Percentiles rank a stretch among this genome's conserved stretches.
Evolutionary conservation across 2,113 vertebrate species (phyloP).

Genomic region (Gasterosteus nipponicus): DNA sequence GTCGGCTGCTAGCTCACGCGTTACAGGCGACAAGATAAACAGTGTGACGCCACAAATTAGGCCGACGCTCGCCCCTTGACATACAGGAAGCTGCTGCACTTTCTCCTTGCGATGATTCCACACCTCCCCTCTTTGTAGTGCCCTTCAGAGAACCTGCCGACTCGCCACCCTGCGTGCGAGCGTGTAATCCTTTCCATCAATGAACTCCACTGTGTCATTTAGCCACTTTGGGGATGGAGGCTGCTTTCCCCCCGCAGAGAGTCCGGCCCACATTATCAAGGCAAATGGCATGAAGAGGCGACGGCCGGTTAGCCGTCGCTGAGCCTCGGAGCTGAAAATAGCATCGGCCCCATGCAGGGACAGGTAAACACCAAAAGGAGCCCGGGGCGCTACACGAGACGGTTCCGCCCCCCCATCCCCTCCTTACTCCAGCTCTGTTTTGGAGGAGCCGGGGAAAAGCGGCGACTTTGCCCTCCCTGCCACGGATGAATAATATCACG

Average conservation of each 20-base stretch:
- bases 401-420: conserved; percentile 18
- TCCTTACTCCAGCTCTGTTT: conserved; percentile 35
- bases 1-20: conserved; percentile 19
- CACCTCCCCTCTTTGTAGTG: conserved; percentile 61
- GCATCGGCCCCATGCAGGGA: conserved; percentile 74
- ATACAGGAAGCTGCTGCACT: conserved; percentile 41
- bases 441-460: conserved; percentile 21
- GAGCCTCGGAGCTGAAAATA: conserved; percentile 78
- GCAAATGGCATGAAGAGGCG: conserved; percentile 75
- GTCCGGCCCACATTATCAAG: conserved; percentile 76
- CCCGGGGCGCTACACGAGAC: conserved; percentile 60
- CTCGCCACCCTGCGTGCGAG: conserved; percentile 55
- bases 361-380: conserved; percentile 75
- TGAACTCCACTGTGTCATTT: conserved; percentile 79
- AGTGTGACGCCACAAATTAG: conserved; percentile 51
- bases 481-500: conserved; percentile 66
- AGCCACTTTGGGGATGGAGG: conserved; percentile 73
- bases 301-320: conserved; percentile 73
- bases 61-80: conserved; percentile 34
- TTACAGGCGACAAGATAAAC: conserved; percentile 42
- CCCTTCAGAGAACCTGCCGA: conserved; percentile 65
- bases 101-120: conserved; percentile 46
- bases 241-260: conserved; percentile 71
- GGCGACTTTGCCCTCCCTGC: neutral
- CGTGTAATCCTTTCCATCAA: conserved; percentile 79